Evolutionary conservation across 2,113 vertebrate species (phyloP).

Genomic region (Sitta europaea): DNA sequence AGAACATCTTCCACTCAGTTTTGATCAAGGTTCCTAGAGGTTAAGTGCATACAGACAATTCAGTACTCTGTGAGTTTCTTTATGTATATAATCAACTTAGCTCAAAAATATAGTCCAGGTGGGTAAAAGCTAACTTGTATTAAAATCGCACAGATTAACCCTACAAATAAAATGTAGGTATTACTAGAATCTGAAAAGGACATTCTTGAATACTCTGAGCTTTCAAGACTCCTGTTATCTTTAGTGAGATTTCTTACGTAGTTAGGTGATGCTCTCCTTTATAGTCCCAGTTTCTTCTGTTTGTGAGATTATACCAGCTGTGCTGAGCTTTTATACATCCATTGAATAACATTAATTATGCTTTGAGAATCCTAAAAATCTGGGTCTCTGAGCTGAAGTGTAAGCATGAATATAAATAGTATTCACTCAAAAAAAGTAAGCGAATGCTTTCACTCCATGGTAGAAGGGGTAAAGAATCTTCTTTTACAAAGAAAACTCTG

Average conservation of each 20-base stretch:
- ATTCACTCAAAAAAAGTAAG: neutral
- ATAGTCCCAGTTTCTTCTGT: neutral
- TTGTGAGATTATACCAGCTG: neutral
- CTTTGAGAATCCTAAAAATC: neutral
- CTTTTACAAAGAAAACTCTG: neutral
- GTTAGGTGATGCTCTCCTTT: neutral
- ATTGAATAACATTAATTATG: neutral
- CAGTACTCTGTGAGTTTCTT: neutral
- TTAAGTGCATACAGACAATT: neutral
- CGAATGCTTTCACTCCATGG: neutral
- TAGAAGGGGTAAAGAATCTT: neutral
- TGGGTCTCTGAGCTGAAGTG: neutral
- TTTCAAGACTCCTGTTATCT: neutral
- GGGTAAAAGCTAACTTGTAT: neutral
- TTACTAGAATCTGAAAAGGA: neutral
- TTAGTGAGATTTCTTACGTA: neutral
- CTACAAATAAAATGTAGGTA: neutral
- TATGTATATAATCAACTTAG: neutral
- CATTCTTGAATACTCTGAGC: neutral
- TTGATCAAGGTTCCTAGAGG: neutral
- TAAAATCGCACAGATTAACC: neutral
- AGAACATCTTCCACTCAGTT: neutral
- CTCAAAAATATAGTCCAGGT: neutral
- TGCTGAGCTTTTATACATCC: neutral
- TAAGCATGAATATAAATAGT: neutral